Evolutionary conservation across 1,140 invertebrate species (phyloP), one percentile per base, ranked within the genome.

Genomic region (Coptotermes formosanus): DNA sequence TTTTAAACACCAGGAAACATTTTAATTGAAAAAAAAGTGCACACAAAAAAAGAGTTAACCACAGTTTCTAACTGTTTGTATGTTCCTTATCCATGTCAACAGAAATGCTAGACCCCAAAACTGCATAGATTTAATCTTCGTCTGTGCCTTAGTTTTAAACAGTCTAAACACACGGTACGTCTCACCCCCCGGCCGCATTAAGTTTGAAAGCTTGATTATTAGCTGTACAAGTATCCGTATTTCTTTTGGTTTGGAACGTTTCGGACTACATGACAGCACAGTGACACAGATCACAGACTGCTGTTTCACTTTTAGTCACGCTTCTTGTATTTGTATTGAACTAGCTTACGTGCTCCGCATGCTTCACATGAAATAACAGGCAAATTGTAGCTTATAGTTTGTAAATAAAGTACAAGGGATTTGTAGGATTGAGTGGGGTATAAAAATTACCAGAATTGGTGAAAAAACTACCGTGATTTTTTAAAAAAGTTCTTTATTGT

Each of bases 1-100:
- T n/a, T n/a, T 75, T 75, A 75, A 75, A 75, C 25, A 30, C 64
- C 30, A 2, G 64, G n/a, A 75, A 75, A 75, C 64, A n/a, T 75
- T 75, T 75, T 75, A 75, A 75, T 25, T 75, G 64, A 75, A 75
- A 75, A 38, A 38, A 64, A 75, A 75, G 25, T 75, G 64, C 64
- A 75, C 64, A 75, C 30, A 75, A 75, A 75, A 25, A 75, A 75
- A 4, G 30, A 75, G 64, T 75, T 75, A 75, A 75, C 64, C 64
- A 30, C 64, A 75, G 64, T 75, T 75, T 75, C 64, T 30, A 11
- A 25, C 25, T 3, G 9, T 30, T 75, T 3, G 25, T 30, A 9
- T 30, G 30, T 75, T 30, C 64, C n/a, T 75, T 75, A 75, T 75
- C 64, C 59, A 25, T 25, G n/a, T n/a, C 64, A 75, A 75, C 64